phyloP scores from a whole-genome alignment of 1,140 invertebrate genomes.

The Drosophila santomea region DNA sequence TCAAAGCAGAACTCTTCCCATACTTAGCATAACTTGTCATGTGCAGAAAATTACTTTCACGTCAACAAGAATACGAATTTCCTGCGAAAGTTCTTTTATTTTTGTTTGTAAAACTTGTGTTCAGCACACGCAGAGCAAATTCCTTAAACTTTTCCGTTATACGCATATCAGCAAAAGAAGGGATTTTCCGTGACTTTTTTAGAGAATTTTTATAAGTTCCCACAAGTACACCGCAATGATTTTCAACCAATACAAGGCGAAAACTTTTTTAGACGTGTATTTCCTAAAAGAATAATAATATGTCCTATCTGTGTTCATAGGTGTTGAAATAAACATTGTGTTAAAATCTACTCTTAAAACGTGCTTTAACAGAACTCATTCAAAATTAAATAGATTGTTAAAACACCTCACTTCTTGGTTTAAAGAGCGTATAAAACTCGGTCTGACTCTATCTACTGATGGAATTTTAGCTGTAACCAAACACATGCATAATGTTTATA shows the following conservation, averaged over 20 bases:
- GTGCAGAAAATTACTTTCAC: constrained; percentile 61
- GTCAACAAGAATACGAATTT: constrained; percentile 34
- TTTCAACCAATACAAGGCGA: constrained; percentile 9
- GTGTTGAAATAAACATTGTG: too few species aligned
- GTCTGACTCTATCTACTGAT: too few species aligned
- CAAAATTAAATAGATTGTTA: too few species aligned
- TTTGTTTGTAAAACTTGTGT: constrained; percentile 41
- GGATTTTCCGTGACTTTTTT: constrained; percentile 19
- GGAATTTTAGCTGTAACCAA: constrained; percentile 20
- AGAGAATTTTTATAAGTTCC: not conserved
- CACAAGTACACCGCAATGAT: not conserved
- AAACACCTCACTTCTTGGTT: not conserved
- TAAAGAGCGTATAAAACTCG: constrained; percentile 13
- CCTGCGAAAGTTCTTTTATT: constrained; percentile 26
- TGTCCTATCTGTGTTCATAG: too few species aligned
- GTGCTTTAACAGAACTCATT: too few species aligned
- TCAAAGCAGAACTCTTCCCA: constrained; percentile 42
- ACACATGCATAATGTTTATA: constrained; percentile 56
- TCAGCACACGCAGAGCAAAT: constrained; percentile 20
- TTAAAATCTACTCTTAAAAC: too few species aligned
- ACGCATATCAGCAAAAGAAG: constrained; percentile 19
- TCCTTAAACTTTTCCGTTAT: constrained; percentile 23
- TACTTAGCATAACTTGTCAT: constrained; percentile 72
- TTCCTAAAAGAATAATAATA: too few species aligned
- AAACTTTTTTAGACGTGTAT: not conserved